phyloP scores from a whole-genome alignment of 2,888 invertebrate genomes.

The Xestia xanthographa region DNA sequence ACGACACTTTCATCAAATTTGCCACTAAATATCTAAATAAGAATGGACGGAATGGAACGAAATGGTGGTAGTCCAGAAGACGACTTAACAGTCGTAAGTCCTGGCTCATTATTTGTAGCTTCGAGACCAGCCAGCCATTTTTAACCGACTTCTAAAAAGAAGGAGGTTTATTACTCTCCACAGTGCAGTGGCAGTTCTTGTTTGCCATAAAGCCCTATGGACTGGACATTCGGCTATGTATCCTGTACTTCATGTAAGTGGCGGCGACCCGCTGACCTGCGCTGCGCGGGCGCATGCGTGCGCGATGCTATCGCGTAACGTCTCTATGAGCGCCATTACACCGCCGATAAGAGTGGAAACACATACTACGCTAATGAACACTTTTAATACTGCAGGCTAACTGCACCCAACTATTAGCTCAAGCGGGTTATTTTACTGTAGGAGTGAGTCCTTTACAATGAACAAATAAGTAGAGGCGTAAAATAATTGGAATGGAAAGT shows the following conservation, averaged over 20 bases:
- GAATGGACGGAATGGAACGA: neutral
- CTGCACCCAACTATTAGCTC: neutral
- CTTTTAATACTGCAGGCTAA: conserved; percentile 5
- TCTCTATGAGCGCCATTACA: conserved; percentile 51
- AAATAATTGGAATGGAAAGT: neutral
- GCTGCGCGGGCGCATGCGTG: conserved; percentile 54
- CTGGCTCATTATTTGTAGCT: neutral
- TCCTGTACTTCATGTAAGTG: neutral
- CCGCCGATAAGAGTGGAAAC: conserved; percentile 48
- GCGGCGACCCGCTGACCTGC: conserved; percentile 45
- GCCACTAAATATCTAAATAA: neutral
- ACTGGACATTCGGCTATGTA: conserved; percentile 24
- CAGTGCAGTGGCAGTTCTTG: neutral
- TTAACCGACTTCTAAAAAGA: neutral
- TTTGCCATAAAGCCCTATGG: neutral
- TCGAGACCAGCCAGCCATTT: neutral
- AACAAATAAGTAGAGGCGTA: conserved; percentile 15
- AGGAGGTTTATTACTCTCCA: neutral
- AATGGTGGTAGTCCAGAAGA: neutral
- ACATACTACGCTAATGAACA: conserved; percentile 42
- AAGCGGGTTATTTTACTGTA: neutral
- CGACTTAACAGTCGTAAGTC: neutral
- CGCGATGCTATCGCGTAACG: conserved; percentile 62
- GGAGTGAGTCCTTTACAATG: no score
- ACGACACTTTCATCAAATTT: neutral